Evolutionary conservation across 2,797 vertebrate genomes (phyloP).

Genomic region (Bradypus variegatus): DNA sequence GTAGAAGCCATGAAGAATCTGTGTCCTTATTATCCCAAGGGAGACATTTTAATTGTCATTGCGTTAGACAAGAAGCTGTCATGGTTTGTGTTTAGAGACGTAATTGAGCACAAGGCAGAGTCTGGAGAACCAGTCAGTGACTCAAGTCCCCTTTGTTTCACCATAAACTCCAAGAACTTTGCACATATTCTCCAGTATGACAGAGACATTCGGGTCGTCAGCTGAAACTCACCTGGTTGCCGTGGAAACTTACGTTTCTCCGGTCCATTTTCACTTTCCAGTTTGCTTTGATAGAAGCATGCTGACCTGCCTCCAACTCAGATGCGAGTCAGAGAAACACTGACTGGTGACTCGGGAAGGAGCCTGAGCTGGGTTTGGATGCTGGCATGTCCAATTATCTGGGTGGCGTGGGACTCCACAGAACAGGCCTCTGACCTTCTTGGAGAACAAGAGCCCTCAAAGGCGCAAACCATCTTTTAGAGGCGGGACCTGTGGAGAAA

Average conservation of each 20-base stretch:
- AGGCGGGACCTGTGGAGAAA: background rate
- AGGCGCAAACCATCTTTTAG: background rate
- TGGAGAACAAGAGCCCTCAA: background rate
- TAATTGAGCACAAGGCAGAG: background rate
- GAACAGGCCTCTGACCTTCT: background rate
- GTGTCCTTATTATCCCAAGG: background rate
- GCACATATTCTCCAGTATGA: background rate
- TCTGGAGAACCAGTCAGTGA: background rate
- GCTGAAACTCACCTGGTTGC: background rate
- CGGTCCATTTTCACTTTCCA: background rate
- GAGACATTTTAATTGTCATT: slow-evolving; percentile 46
- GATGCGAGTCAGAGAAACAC: background rate
- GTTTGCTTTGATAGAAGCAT: background rate
- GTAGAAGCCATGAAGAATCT: background rate
- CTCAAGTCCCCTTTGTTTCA: background rate
- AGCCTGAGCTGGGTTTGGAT: background rate
- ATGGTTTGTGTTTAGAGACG: background rate
- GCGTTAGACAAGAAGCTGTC: slow-evolving; percentile 28
- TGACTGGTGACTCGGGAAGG: background rate
- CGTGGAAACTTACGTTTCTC: background rate
- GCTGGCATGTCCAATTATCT: background rate
- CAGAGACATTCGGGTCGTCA: background rate
- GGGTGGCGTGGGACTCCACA: background rate
- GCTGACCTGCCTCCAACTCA: background rate
- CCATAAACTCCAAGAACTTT: background rate